A percentile compares a stretch with the other conserved stretches of the same genome.
phyloP scores from a whole-genome alignment of 2,797 vertebrate genomes.

The Eupleurogrammus muticus region DNA sequence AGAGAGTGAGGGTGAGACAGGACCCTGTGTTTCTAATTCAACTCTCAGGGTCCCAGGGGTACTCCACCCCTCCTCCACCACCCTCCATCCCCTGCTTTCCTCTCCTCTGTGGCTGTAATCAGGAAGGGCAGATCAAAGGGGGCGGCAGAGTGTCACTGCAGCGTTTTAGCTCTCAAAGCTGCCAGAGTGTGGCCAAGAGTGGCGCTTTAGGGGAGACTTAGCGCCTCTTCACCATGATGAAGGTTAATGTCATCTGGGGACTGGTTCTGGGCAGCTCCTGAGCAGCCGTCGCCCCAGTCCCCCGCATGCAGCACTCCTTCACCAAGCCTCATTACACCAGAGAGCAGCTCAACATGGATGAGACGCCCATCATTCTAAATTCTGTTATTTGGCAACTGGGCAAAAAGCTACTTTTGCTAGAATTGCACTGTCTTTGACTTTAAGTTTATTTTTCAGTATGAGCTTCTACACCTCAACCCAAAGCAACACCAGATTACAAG shows the following conservation, averaged over 20 bases:
- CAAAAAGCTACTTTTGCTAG: conserved; percentile 54
- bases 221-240: conserved; percentile 83
- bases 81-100: conserved; percentile 49
- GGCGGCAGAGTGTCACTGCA: conserved; percentile 80
- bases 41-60: conserved; percentile 74
- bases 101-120: conserved; percentile 79
- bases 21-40: conserved; percentile 72
- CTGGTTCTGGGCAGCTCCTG: conserved; percentile 71
- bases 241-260: conserved; percentile 84
- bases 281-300: conserved; percentile 37
- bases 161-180: conserved; percentile 83
- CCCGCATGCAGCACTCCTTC: conserved; percentile 54
- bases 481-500: conserved; percentile 35
- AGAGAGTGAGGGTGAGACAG: conserved; percentile 71
- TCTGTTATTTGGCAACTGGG: conserved; percentile 64
- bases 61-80: conserved; percentile 54
- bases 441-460: conserved; percentile 41
- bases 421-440: conserved; percentile 45
- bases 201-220: conserved; percentile 78
- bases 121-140: conserved; percentile 85
- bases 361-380: conserved; percentile 64
- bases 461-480: conserved; percentile 19
- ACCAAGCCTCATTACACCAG: conserved; percentile 75
- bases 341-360: conserved; percentile 63
- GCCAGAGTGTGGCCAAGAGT: conserved; percentile 79